These are phyloP conservation scores for Drosophila baimaii DNA, from an alignment of 1,140 invertebrate species.

Conservation along the genomic window DNA sequence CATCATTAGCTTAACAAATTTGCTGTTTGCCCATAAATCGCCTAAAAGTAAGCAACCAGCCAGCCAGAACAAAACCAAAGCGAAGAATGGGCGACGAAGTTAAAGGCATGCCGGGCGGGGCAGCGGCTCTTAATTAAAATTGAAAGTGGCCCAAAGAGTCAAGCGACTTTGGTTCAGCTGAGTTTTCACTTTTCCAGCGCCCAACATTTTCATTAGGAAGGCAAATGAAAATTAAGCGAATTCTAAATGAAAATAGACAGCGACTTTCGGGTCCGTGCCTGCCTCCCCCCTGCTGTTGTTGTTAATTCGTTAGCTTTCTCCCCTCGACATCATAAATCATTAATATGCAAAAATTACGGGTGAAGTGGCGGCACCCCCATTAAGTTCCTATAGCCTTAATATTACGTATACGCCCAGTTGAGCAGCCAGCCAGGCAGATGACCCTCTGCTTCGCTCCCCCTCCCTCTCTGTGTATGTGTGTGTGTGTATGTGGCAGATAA, in stretches of 20 bases:
- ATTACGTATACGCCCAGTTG: conserved; percentile 75
- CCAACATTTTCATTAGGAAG: conserved; percentile 70
- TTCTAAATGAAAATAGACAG: conserved; percentile 75
- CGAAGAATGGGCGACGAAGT: conserved; percentile 10
- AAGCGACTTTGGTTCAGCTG: conserved; percentile 18
- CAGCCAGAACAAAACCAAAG: neutral
- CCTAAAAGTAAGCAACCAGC: conserved; percentile 51
- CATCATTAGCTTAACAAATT: conserved; percentile 79
- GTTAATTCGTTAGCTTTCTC: conserved; percentile 36
- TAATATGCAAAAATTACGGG: conserved; percentile 65
- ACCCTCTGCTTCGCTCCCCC: neutral
- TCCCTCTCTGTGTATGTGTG: neutral
- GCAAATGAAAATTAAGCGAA: conserved; percentile 75
- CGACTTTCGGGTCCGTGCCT: conserved; percentile 25
- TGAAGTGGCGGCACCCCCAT: conserved; percentile 22
- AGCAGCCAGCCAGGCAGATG: conserved; percentile 46
- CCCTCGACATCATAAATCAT: conserved; percentile 67
- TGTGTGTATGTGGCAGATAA: conserved; percentile 64
- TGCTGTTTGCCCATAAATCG: conserved; percentile 69
- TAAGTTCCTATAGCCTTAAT: conserved; percentile 48
- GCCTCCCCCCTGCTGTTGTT: conserved; percentile 2
- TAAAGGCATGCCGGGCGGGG: conserved; percentile 8
- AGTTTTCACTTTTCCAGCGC: conserved; percentile 48
- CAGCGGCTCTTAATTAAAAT: conserved; percentile 71
- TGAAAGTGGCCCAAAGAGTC: conserved; percentile 61